phyloP scores from a whole-genome alignment of 2,797 vertebrate species.

The Aeoliscus strigatus region DNA sequence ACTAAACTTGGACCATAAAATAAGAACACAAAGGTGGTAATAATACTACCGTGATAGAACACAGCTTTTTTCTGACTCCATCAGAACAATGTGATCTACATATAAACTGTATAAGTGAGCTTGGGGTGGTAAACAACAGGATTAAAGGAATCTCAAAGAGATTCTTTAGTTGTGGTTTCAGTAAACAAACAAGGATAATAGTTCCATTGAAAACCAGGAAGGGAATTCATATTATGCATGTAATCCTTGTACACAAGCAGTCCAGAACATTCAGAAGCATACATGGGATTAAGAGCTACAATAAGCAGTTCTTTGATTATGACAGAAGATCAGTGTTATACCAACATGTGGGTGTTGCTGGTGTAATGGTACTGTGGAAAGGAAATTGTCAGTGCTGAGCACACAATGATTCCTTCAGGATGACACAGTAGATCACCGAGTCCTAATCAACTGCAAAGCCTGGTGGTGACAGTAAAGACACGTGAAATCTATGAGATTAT shows the following conservation, averaged over 20 bases:
- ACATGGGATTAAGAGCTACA: slow-evolving; percentile 25
- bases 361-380: slow-evolving; percentile 19
- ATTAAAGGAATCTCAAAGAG: slow-evolving; percentile 33
- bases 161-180: slow-evolving; percentile 34
- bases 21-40: slow-evolving; percentile 7
- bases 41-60: slow-evolving; percentile 11
- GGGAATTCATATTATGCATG: slow-evolving; percentile 35
- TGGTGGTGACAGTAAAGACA: slow-evolving; percentile 39
- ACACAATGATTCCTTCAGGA: slow-evolving; percentile 35
- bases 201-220: slow-evolving; percentile 24
- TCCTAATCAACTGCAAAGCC: slow-evolving; percentile 48
- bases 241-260: slow-evolving; percentile 36
- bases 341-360: slow-evolving; percentile 11
- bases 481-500: slow-evolving; percentile 49
- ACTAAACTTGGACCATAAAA: neutral
- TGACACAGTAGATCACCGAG: slow-evolving; percentile 38
- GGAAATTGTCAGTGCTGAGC: slow-evolving; percentile 22
- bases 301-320: slow-evolving; percentile 28
- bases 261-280: slow-evolving; percentile 10
- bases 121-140: slow-evolving; percentile 40
- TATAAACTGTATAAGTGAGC: slow-evolving; percentile 44
- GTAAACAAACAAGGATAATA: slow-evolving; percentile 50
- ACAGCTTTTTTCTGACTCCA: slow-evolving; percentile 25
- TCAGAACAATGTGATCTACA: slow-evolving; percentile 40
- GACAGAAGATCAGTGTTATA: slow-evolving; percentile 20